Percentiles rank a stretch among this genome's conserved stretches.
Evolutionary conservation across 2,113 vertebrate genomes (phyloP).

Genomic region (Cathartes aura): DNA sequence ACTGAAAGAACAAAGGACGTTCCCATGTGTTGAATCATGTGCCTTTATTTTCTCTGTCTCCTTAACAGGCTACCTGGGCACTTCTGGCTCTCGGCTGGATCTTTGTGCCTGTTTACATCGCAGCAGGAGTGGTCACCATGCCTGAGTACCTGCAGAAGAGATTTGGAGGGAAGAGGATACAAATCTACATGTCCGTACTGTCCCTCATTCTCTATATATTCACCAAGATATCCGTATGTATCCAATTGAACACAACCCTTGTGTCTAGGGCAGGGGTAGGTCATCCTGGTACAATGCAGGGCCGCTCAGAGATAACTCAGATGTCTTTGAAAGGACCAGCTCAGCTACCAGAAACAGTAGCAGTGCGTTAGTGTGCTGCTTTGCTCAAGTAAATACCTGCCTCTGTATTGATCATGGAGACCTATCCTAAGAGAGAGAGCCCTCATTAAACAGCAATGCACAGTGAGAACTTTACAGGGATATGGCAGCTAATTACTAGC

Average conservation of each 20-base stretch:
- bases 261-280: not conserved
- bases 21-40: not conserved
- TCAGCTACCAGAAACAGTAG: not conserved
- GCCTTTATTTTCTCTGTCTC: not conserved
- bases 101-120: conserved; percentile 90
- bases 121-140: conserved; percentile 91
- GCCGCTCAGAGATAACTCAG: not conserved
- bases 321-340: not conserved
- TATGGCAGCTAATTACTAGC: conserved; percentile 13
- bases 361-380: not conserved
- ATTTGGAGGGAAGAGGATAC: conserved; percentile 91
- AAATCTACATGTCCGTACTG: conserved; percentile 87
- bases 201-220: conserved; percentile 91
- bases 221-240: conserved; percentile 92
- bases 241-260: not conserved
- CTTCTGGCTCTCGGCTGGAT: conserved; percentile 91
- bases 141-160: conserved; percentile 90
- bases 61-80: conserved; percentile 84
- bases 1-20: not conserved
- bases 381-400: not conserved
- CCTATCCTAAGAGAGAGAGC: not conserved
- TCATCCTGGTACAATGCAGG: not conserved
- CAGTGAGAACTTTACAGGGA: not conserved
- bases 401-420: not conserved
- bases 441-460: not conserved